phyloP scores from a whole-genome alignment of 1,140 invertebrate genomes.

The Euglossa dilemma region DNA sequence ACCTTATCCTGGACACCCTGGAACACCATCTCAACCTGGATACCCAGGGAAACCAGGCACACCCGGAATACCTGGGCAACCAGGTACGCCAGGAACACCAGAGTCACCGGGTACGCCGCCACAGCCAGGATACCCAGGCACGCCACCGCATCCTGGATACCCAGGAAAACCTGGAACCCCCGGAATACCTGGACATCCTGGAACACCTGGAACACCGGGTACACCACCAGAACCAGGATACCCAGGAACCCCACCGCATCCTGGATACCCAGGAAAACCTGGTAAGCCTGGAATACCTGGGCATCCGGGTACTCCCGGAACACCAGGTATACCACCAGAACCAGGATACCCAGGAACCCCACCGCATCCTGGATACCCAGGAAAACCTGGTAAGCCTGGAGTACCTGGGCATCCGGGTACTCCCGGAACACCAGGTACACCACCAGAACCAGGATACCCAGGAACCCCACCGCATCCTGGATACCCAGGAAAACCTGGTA shows the following conservation, averaged over 20 bases:
- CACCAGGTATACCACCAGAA: not conserved
- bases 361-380: conserved; percentile 71
- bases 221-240: conserved; percentile 72
- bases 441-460: not conserved
- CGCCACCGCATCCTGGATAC: conserved; percentile 48
- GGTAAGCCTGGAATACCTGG: too few species aligned
- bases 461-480: not conserved
- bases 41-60: conserved; percentile 25
- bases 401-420: not conserved
- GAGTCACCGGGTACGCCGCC: too few species aligned
- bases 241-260: not conserved
- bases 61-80: conserved; percentile 47
- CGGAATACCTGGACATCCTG: not conserved
- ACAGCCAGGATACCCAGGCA: too few species aligned
- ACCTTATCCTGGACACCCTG: not conserved
- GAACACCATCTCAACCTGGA: not conserved
- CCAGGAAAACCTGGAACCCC: conserved; percentile 71
- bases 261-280: too few species aligned
- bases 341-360: conserved; percentile 56
- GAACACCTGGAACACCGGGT: conserved; percentile 63
- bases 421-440: not conserved
- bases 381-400: conserved; percentile 56
- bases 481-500: not conserved
- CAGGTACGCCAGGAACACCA: not conserved
- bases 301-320: conserved; percentile 14